Evolutionary conservation across 1,140 invertebrate genomes (phyloP).

Genomic region (Archivesica marissinica): DNA sequence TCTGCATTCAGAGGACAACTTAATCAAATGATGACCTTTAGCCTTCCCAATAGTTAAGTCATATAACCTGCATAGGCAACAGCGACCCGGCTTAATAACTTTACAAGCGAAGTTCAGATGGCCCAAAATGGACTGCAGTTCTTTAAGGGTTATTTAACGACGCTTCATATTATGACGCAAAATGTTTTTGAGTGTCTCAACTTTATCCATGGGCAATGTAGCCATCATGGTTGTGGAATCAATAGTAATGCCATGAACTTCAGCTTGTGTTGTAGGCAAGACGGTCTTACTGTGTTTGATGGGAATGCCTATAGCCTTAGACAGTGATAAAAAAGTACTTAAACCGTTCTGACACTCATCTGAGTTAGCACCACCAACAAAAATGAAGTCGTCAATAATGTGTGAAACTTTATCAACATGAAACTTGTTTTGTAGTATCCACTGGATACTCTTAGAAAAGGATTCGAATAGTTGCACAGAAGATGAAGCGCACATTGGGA

Average conservation of each 20-base stretch:
- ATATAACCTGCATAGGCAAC: slow-evolving; percentile 46
- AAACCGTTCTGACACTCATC: neutral
- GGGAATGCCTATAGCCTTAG: neutral
- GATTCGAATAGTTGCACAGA: slow-evolving; percentile 8
- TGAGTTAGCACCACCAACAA: neutral
- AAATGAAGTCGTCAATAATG: slow-evolving; percentile 28
- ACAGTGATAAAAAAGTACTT: neutral
- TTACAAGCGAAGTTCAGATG: slow-evolving; percentile 47
- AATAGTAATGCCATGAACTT: slow-evolving; percentile 50
- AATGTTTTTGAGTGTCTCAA: neutral
- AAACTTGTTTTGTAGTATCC: neutral
- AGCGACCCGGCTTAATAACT: slow-evolving; percentile 45
- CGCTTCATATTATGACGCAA: neutral
- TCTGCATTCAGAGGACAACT: slow-evolving; percentile 27
- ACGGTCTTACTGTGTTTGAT: slow-evolving; percentile 23
- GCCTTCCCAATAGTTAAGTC: slow-evolving; percentile 37
- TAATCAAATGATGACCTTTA: slow-evolving; percentile 46
- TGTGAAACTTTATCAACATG: neutral
- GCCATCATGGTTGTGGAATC: slow-evolving; percentile 47
- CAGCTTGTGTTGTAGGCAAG: neutral
- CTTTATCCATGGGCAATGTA: slow-evolving; percentile 54
- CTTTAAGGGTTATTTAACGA: neutral
- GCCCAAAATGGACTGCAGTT: slow-evolving; percentile 56
- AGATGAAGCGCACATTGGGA: slow-evolving; percentile 25
- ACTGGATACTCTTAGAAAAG: neutral